Conservation (phyloP, 2,797 vertebrate genomes). For the Urosaurus nigricauda region DNA sequence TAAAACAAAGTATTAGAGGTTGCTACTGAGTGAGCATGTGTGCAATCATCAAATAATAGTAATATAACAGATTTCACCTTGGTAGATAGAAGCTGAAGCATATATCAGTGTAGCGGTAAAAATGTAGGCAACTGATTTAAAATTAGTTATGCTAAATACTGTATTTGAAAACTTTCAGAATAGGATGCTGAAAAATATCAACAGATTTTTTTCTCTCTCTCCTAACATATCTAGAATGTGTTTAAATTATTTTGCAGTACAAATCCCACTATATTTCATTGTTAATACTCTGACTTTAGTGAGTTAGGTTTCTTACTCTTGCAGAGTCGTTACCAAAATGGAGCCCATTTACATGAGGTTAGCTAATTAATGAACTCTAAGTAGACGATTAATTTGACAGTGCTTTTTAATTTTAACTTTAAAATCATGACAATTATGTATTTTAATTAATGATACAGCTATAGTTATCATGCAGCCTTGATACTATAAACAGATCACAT, state of each 20-base stretch:
- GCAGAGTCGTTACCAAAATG: slow-evolving; percentile 84
- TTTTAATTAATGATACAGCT: slow-evolving; percentile 80
- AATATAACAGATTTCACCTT: slow-evolving; percentile 57
- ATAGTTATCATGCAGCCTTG: slow-evolving; percentile 67
- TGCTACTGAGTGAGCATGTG: slow-evolving; percentile 54
- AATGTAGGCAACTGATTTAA: slow-evolving; percentile 60
- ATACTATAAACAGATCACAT: slow-evolving; percentile 75
- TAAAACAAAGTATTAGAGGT: slow-evolving; percentile 59
- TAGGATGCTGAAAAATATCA: slow-evolving; percentile 61
- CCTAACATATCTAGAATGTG: slow-evolving; percentile 75
- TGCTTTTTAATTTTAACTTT: slow-evolving; percentile 85
- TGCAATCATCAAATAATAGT: slow-evolving; percentile 64
- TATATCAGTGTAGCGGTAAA: slow-evolving; percentile 66
- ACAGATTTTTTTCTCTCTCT: slow-evolving; percentile 48
- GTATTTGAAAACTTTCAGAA: slow-evolving; percentile 17
- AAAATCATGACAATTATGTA: slow-evolving; percentile 83
- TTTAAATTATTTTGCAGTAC: slow-evolving; percentile 63
- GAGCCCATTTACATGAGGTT: slow-evolving; percentile 86
- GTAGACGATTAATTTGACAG: slow-evolving; percentile 88
- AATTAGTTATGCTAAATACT: slow-evolving; percentile 14
- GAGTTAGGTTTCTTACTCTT: slow-evolving; percentile 55
- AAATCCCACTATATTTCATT: neutral
- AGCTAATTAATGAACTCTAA: slow-evolving; percentile 89
- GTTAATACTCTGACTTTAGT: slow-evolving; percentile 1
- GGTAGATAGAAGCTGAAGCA: slow-evolving; percentile 60